A percentile compares a stretch with the other conserved stretches of the same genome.
phyloP scores from a whole-genome alignment of 1,140 invertebrate genomes.

The Penaeus vannamei region DNA sequence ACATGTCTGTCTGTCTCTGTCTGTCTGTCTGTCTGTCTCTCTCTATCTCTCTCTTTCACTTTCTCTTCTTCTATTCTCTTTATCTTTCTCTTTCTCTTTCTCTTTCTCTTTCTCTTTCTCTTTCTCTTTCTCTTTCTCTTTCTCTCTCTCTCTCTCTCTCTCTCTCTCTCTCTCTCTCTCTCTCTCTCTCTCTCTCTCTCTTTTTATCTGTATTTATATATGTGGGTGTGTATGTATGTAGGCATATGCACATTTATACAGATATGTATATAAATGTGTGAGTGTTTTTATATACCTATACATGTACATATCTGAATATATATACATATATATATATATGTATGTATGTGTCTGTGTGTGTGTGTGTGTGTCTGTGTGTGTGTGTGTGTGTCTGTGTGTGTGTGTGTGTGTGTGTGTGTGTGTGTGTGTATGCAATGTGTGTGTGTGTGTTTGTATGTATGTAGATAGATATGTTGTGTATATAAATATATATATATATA shows the following conservation, averaged over 20 bases:
- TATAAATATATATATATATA: background rate
- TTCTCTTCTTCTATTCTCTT: too few species aligned
- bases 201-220: background rate
- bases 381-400: constrained; percentile 6
- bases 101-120: background rate
- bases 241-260: background rate
- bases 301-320: background rate
- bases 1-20: too few species aligned
- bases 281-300: background rate
- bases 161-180: constrained; percentile 54
- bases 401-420: constrained; percentile 11
- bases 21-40: too few species aligned
- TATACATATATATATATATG: constrained; percentile 2
- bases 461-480: background rate
- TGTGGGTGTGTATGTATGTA: background rate
- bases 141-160: constrained; percentile 55
- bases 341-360: constrained; percentile 6
- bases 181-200: constrained; percentile 46
- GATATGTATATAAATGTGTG: background rate
- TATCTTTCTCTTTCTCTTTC: too few species aligned
- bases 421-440: too few species aligned
- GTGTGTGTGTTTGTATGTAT: constrained; percentile 5
- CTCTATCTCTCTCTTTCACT: too few species aligned
- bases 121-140: constrained; percentile 8
- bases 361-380: constrained; percentile 6